phyloP scores from a whole-genome alignment of 2,888 invertebrate genomes.

The Parnassius apollo region DNA sequence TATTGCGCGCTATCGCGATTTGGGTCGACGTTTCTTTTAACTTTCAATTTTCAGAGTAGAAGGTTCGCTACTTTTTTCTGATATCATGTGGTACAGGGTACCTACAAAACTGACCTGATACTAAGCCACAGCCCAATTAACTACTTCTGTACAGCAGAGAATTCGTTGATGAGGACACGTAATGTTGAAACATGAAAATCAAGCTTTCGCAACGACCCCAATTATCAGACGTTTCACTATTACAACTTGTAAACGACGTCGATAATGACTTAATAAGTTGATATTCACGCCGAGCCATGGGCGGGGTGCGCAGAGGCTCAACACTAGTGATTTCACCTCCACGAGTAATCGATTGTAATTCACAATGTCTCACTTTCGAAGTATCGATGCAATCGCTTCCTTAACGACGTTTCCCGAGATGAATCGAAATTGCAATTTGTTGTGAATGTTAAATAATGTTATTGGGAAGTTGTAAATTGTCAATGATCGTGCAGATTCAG shows the following conservation, averaged over 20 bases:
- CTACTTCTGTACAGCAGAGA: background rate
- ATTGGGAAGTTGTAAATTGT: conserved; percentile 4
- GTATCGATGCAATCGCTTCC: conserved; percentile 35
- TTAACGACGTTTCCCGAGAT: conserved; percentile 21
- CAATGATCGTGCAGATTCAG: background rate
- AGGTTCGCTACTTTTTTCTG: too few species aligned
- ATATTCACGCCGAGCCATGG: conserved; percentile 42
- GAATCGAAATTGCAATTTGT: conserved; percentile 24
- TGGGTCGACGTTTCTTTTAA: too few species aligned
- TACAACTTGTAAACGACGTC: conserved; percentile 30
- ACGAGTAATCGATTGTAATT: conserved; percentile 53
- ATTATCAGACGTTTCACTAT: conserved; percentile 37
- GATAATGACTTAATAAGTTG: conserved; percentile 57
- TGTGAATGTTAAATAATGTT: conserved; percentile 15
- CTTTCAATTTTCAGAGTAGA: too few species aligned
- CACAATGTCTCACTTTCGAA: conserved; percentile 51
- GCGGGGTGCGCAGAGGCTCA: conserved; percentile 46
- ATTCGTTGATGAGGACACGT: background rate
- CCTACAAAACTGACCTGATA: too few species aligned
- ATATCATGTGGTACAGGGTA: too few species aligned
- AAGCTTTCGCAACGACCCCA: conserved; percentile 27
- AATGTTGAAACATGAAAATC: conserved; percentile 30
- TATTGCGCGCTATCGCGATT: too few species aligned
- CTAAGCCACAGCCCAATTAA: background rate
- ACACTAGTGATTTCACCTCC: conserved; percentile 45